Evolutionary conservation across 2,888 invertebrate genomes (phyloP), one percentile per base, ranked within the genome.

Genomic region (Yponomeuta plumbellus): DNA sequence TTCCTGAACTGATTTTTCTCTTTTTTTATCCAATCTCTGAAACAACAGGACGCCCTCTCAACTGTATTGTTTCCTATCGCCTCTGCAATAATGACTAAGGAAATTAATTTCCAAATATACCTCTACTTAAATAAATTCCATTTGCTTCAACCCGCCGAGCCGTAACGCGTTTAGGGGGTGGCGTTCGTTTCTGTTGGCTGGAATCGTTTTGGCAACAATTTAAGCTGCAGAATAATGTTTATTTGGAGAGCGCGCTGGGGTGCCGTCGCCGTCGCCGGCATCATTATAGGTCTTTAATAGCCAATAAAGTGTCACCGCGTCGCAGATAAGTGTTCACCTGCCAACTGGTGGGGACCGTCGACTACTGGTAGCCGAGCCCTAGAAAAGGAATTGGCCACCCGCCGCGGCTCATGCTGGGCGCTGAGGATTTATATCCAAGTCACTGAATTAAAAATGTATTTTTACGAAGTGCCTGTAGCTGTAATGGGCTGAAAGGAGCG

Each of bases 141-240:
- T 88, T 89, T 85, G 84, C 81, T 87, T 85, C 83, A 84, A 84
- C 84, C 85, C 80, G 80, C 80, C 83, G 83, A 80, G 82, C 82
- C 82, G 81, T 86, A 83, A 85, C 82, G 83, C 81, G 82, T 86
- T 88, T 83, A 85, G 81, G 76, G 73, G 77, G 80, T 75, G 80
- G 83, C 81, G 80, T 83, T 78, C 74, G 73, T 76, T 78, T 76
- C 76, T 79, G 78, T 75, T 76, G 76, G 83, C 80, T 82, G 74
- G 83, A 87, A 85, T 84, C 86, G 86, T 85, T 86, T 82, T 80
- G 85, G 85, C 84, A 85, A 88, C 86, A 86, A 88, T 86, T 87
- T 88, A 86, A 85, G 81, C 83, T 84, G 74, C 76, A 79, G 74
- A 83, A 83, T 85, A 88, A 88, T 88, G 88, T 88, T 88, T 88